Percentiles rank a stretch among this genome's conserved stretches.
phyloP scores from a whole-genome alignment of 2,888 invertebrate species.

The Ischnus inquisitorius region DNA sequence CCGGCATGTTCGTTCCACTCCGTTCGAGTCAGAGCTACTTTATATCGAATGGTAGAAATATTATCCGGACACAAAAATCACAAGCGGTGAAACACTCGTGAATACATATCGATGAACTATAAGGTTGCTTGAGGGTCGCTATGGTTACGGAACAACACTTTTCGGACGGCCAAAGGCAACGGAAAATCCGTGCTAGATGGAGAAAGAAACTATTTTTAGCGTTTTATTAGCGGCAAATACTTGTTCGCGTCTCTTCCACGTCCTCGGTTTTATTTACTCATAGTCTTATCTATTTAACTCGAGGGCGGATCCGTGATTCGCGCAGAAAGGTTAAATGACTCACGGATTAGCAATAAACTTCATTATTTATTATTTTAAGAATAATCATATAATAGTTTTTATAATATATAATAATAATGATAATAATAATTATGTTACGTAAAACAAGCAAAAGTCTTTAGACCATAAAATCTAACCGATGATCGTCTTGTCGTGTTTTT shows the following conservation, averaged over 20 bases:
- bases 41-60: not conserved
- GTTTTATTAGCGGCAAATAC: too few relatives aligned
- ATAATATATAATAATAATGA: slow-evolving; percentile 66
- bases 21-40: not conserved
- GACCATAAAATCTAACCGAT: slow-evolving; percentile 74
- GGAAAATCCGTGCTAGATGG: too few relatives aligned
- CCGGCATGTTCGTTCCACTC: slow-evolving; percentile 31
- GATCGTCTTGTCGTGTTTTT: slow-evolving; percentile 30
- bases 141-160: too few relatives aligned
- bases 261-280: too few relatives aligned
- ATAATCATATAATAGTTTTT: slow-evolving; percentile 79
- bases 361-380: slow-evolving; percentile 80
- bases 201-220: too few relatives aligned
- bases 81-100: too few relatives aligned
- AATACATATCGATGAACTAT: too few relatives aligned
- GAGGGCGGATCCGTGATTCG: not conserved
- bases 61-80: not conserved
- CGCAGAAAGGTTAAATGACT: not conserved
- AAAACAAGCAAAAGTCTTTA: slow-evolving; percentile 78
- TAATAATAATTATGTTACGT: slow-evolving; percentile 49
- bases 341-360: slow-evolving; percentile 76
- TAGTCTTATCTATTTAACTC: too few relatives aligned
- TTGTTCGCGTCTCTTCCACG: too few relatives aligned
- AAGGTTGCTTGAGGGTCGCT: too few relatives aligned
- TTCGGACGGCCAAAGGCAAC: too few relatives aligned